phyloP scores from a whole-genome alignment of 2,888 invertebrate genomes.

The Aproaerema taeniolella region DNA sequence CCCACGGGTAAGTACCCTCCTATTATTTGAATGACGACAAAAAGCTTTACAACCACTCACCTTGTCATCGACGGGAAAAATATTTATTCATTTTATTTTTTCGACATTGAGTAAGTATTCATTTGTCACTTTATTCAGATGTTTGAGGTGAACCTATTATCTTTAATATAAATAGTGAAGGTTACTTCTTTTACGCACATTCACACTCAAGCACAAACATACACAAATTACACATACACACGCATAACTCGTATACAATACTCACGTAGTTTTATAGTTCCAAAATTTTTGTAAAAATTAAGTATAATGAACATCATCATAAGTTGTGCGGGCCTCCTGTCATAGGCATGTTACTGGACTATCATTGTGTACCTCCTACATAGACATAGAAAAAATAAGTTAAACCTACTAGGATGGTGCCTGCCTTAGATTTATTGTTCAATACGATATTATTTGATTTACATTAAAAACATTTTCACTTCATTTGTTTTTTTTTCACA shows the following conservation, averaged over 20 bases:
- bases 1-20: conserved; percentile 3
- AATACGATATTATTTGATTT: too few relatives aligned
- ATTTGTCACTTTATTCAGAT: neutral
- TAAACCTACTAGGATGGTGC: too few relatives aligned
- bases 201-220: neutral
- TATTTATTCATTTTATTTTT: conserved; percentile 1
- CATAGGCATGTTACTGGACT: too few relatives aligned
- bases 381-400: too few relatives aligned
- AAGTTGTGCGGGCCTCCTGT: too few relatives aligned
- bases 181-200: neutral
- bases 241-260: neutral
- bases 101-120: neutral
- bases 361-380: too few relatives aligned
- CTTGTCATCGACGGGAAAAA: neutral
- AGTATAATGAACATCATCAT: too few relatives aligned
- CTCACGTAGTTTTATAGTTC: too few relatives aligned
- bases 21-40: conserved; percentile 7
- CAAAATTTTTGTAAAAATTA: too few relatives aligned
- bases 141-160: neutral
- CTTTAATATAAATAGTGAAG: neutral
- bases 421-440: too few relatives aligned
- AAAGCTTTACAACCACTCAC: conserved; percentile 3
- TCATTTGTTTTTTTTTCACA: too few relatives aligned
- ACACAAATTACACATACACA: neutral
- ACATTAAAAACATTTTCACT: too few relatives aligned